Evolutionary conservation across 2,888 invertebrate genomes (phyloP).

Genomic region (Diaphora mendica): DNA sequence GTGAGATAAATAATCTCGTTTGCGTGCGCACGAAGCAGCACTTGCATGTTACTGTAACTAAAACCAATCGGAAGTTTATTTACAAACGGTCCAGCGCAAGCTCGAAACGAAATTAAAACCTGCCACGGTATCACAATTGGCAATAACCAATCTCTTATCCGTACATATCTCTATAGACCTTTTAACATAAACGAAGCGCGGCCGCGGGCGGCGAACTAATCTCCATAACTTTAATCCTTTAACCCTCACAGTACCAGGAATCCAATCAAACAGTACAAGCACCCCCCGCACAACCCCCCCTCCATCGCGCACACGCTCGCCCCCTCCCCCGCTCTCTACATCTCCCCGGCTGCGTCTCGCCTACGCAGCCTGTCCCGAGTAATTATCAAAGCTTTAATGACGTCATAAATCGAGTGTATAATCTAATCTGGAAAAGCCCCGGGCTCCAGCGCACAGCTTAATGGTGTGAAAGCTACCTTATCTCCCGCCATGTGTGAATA

Average conservation of each 20-base stretch:
- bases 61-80: constrained; percentile 68
- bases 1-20: constrained; percentile 43
- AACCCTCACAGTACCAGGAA: constrained; percentile 85
- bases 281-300: constrained; percentile 64
- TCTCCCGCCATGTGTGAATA: constrained; percentile 87
- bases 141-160: constrained; percentile 86
- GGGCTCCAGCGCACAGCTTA: constrained; percentile 85
- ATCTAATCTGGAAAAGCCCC: constrained; percentile 88
- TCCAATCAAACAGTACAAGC: constrained; percentile 87
- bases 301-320: constrained; percentile 36
- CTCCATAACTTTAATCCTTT: constrained; percentile 87
- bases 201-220: constrained; percentile 86
- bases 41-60: constrained; percentile 51
- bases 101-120: constrained; percentile 80
- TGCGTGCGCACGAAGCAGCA: constrained; percentile 43
- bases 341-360: constrained; percentile 71
- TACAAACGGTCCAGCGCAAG: constrained; percentile 55
- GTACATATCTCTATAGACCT: constrained; percentile 83
- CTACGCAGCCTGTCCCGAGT: constrained; percentile 87
- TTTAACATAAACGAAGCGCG: constrained; percentile 84
- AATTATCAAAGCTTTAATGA: constrained; percentile 88
- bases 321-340: constrained; percentile 44
- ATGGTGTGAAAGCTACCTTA: constrained; percentile 87
- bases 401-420: constrained; percentile 87
- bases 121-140: constrained; percentile 81